Percentiles rank a stretch among this genome's conserved stretches.
Evolutionary conservation across 1,140 invertebrate species (phyloP).

Genomic region (Aporrectodea caliginosa): DNA sequence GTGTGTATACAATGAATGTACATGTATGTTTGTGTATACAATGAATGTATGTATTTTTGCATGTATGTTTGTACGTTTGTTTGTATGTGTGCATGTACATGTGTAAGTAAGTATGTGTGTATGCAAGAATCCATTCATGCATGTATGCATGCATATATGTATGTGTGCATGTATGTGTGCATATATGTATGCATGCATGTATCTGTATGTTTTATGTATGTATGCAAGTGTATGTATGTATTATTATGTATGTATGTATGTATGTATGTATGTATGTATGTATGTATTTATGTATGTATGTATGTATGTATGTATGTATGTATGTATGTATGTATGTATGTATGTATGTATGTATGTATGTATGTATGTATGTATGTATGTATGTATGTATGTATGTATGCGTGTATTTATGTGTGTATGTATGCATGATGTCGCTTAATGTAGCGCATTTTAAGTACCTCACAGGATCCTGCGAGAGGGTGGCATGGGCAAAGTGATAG

Average conservation of each 20-base stretch:
- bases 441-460: too few species aligned
- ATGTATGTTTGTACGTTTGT: background rate
- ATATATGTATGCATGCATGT: background rate
- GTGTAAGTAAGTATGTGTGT: constrained; percentile 5
- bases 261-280: background rate
- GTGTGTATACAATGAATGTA: too few species aligned
- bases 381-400: constrained; percentile 14
- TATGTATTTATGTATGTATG: background rate
- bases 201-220: background rate
- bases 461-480: too few species aligned
- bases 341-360: constrained; percentile 16
- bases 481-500: too few species aligned
- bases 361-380: constrained; percentile 16
- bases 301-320: background rate
- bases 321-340: background rate
- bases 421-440: background rate
- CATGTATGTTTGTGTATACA: too few species aligned
- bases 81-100: background rate
- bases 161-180: constrained; percentile 3
- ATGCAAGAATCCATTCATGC: background rate
- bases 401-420: background rate
- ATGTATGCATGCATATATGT: constrained; percentile 21
- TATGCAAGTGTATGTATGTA: background rate
- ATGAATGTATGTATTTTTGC: background rate
- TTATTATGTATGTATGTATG: background rate